A percentile compares a stretch with the other conserved stretches of the same genome.
These are phyloP conservation scores for Ispidina picta DNA, from an alignment of 2,797 vertebrate genomes.

Conservation along the genomic window DNA sequence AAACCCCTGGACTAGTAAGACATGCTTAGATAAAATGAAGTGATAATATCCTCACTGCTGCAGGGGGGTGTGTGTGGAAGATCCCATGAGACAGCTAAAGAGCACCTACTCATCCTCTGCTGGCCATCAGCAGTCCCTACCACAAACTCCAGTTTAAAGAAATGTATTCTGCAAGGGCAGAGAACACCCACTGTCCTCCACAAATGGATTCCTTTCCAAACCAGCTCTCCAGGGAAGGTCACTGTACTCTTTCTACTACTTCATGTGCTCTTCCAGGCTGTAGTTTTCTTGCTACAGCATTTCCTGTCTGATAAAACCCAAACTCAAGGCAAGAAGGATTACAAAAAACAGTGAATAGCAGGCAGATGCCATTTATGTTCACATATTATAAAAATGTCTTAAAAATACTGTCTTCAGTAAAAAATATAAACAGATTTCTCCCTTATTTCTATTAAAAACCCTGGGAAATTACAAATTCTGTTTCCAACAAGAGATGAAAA, in stretches of 20 bases:
- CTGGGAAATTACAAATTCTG: not conserved
- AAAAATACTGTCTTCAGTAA: constrained; percentile 53
- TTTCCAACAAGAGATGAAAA: constrained; percentile 6
- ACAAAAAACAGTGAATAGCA: constrained; percentile 2
- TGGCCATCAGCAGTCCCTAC: not conserved
- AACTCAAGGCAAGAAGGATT: constrained; percentile 28
- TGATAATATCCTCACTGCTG: not conserved
- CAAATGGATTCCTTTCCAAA: not conserved
- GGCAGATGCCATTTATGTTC: not conserved
- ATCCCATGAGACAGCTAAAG: not conserved
- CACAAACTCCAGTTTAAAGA: not conserved
- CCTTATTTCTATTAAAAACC: constrained; percentile 23
- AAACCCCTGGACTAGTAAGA: not conserved
- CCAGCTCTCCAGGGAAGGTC: not conserved
- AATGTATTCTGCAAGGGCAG: not conserved
- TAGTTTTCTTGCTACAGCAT: not conserved
- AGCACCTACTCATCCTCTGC: not conserved
- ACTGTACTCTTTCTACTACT: not conserved
- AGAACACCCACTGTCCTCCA: not conserved
- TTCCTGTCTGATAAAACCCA: not conserved
- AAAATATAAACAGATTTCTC: constrained; percentile 52
- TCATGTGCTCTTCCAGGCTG: not conserved
- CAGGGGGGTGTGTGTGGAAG: too few species aligned
- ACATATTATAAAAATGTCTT: constrained; percentile 37
- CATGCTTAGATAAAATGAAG: not conserved